Evolutionary conservation across 2,888 invertebrate genomes (phyloP), one percentile per base, ranked within the genome.

Genomic region (Rhynchonema sp.): DNA sequence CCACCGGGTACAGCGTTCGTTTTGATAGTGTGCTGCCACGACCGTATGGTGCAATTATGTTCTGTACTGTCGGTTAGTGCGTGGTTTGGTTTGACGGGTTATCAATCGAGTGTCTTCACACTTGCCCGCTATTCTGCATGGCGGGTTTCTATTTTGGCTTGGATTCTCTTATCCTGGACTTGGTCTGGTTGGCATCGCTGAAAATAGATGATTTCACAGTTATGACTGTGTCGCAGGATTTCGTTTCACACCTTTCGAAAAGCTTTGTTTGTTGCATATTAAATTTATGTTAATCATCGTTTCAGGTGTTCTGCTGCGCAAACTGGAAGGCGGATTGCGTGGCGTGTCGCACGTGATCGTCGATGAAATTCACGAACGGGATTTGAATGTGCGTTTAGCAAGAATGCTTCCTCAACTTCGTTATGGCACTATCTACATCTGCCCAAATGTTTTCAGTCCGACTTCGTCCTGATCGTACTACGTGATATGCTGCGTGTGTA

Each of bases 301-400:
- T 56, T 1, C 56, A 56, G 81, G 96, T 13, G 94, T 94, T 1
- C 74, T 98, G 59, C 75, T 98, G 64, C 80, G 92, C 65, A 91
- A 91, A 73, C 77, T 98, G 58, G 96, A 96, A 75, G 84, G 84
- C 3, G 96, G 96, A 0, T 75, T 98, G 56, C 79, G 94, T 55
- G 96, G 96, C 0, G 85, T 98, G 30, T 91, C 91, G 22, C 96
- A 98, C 70, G 88, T 98, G 0, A 85, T 98, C 59, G 91, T 98
- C 1, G 96, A 98, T 75, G 98, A 98, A 80, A 87, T 90, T 66
- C 89, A 89, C 71, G 89, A 90, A 70, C 80, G 94, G 30, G 79
- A 79, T 67, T 72, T 79, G 57, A 92, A 94, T 74, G 77, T 77
- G 6, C 3, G 54, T 54, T 2, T 13, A 27, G 3, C 27, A 6